Percentiles rank a stretch among this genome's conserved stretches.
Evolutionary conservation across 2,797 vertebrate species (phyloP).

Genomic region (Channallabes apus): DNA sequence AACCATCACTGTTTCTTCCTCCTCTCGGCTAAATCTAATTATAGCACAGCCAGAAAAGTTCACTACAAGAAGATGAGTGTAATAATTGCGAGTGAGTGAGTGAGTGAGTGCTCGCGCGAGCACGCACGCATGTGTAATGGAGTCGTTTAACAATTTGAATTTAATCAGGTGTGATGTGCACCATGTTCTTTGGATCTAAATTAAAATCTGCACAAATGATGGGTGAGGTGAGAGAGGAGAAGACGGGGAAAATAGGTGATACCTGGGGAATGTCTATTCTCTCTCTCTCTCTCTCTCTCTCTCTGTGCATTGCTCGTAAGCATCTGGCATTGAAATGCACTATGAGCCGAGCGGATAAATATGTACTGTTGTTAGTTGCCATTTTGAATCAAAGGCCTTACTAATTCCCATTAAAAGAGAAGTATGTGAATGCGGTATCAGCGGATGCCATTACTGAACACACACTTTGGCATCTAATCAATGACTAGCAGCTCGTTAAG

Average conservation of each 20-base stretch:
- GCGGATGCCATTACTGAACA: slow-evolving; percentile 38
- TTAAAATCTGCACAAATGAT: slow-evolving; percentile 57
- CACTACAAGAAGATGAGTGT: slow-evolving; percentile 50
- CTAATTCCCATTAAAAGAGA: slow-evolving; percentile 49
- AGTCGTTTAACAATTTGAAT: slow-evolving; percentile 54
- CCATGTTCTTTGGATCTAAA: slow-evolving; percentile 55
- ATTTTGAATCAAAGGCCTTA: slow-evolving; percentile 53
- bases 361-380: slow-evolving; percentile 34
- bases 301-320: not conserved
- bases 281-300: slow-evolving; percentile 25
- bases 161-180: slow-evolving; percentile 57
- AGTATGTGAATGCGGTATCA: slow-evolving; percentile 39
- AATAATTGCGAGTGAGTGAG: too few relatives aligned
- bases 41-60: slow-evolving; percentile 46
- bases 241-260: slow-evolving; percentile 41
- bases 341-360: slow-evolving; percentile 28
- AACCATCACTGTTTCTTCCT: slow-evolving; percentile 32
- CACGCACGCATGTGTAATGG: slow-evolving; percentile 36
- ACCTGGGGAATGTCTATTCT: slow-evolving; percentile 23
- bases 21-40: slow-evolving; percentile 40
- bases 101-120: slow-evolving; percentile 12
- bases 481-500: slow-evolving; percentile 52
- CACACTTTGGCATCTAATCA: slow-evolving; percentile 56
- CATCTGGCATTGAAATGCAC: slow-evolving; percentile 12
- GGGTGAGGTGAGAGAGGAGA: slow-evolving; percentile 23